Conservation (phyloP, 2,797 vertebrate genomes). For the Sebastes minor region DNA sequence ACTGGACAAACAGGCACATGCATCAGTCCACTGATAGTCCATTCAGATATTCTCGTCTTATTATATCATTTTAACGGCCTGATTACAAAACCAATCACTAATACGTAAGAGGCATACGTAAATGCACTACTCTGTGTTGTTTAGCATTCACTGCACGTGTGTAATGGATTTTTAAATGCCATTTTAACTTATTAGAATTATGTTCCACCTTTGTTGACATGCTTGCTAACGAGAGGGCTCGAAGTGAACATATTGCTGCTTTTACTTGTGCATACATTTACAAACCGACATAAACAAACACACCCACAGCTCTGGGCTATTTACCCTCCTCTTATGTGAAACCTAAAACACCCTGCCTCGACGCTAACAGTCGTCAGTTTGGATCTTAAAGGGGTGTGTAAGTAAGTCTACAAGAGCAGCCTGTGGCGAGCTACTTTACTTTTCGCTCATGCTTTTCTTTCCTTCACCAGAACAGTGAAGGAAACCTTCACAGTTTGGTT, state of each 20-base stretch:
- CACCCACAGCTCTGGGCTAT: slow-evolving; percentile 10
- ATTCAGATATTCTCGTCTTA: not conserved
- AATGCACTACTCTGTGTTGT: not conserved
- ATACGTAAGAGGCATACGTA: not conserved
- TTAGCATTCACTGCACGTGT: not conserved
- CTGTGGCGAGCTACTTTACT: not conserved
- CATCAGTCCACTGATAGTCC: not conserved
- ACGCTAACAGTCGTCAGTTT: not conserved
- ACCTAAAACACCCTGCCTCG: not conserved
- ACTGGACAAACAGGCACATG: not conserved
- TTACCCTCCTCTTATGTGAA: slow-evolving; percentile 6
- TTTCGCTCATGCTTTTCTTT: not conserved
- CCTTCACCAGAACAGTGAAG: not conserved
- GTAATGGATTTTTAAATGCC: not conserved
- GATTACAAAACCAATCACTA: not conserved
- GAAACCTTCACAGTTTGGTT: not conserved
- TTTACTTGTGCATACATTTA: not conserved
- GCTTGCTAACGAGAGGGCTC: not conserved
- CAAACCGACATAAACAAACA: not conserved
- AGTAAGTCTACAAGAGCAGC: not conserved
- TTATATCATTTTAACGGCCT: not conserved
- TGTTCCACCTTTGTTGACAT: not conserved
- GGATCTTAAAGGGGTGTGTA: not conserved
- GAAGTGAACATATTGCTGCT: not conserved
- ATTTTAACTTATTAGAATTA: not conserved